These are phyloP conservation scores for Eilema griseolum DNA, from an alignment of 2,888 invertebrate genomes.

Conservation along the genomic window DNA sequence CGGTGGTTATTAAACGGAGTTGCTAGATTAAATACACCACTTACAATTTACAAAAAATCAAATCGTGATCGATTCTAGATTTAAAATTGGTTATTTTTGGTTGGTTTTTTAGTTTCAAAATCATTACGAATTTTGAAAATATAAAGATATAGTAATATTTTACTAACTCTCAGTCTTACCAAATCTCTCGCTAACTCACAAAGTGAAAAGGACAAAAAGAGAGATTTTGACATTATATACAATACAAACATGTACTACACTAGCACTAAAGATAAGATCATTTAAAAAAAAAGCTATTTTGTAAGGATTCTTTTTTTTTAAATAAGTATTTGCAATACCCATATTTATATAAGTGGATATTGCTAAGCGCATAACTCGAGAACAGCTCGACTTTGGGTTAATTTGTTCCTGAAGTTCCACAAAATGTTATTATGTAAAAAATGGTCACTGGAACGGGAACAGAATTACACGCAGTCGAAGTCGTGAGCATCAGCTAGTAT, in stretches of 20 bases:
- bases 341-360: too few relatives aligned
- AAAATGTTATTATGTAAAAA: too few relatives aligned
- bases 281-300: background rate
- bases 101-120: background rate
- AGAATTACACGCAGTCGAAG: too few relatives aligned
- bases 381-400: too few relatives aligned
- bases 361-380: too few relatives aligned
- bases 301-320: too few relatives aligned
- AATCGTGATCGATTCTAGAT: background rate
- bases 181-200: conserved; percentile 1
- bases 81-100: background rate
- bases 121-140: background rate
- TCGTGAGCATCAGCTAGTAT: too few relatives aligned
- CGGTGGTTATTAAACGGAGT: background rate
- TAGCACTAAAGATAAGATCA: background rate
- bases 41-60: background rate
- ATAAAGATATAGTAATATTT: background rate
- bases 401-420: too few relatives aligned
- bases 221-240: background rate
- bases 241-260: background rate
- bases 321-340: too few relatives aligned
- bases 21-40: background rate
- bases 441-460: too few relatives aligned
- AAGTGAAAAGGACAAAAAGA: conserved; percentile 3
- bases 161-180: conserved; percentile 4